phyloP scores from a whole-genome alignment of 2,888 invertebrate genomes.

The Eupithecia vulgata region DNA sequence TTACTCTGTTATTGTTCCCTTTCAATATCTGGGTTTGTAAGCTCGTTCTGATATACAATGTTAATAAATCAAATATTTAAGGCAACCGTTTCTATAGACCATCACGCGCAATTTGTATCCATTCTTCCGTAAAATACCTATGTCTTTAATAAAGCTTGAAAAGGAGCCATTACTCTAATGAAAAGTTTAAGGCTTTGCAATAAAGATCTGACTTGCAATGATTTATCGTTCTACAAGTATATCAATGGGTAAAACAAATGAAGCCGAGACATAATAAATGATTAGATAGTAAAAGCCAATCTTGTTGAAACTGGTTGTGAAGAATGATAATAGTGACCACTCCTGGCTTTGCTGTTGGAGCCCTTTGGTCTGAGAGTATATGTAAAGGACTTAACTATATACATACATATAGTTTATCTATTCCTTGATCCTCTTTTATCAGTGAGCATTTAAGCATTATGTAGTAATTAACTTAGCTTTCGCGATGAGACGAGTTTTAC shows the following conservation, averaged over 20 bases:
- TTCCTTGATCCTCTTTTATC: neutral
- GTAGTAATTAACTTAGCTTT: no score
- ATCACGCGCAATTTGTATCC: neutral
- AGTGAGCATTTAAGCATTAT: neutral
- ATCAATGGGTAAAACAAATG: neutral
- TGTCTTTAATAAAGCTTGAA: neutral
- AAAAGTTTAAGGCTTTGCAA: constrained; percentile 6
- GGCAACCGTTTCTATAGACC: neutral
- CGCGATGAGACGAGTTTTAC: no score
- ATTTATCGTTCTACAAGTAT: constrained; percentile 12
- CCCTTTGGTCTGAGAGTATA: neutral
- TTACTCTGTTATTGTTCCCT: neutral
- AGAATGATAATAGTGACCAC: neutral
- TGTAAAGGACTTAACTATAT: neutral
- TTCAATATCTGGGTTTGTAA: neutral
- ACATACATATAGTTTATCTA: neutral
- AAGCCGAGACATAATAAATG: neutral
- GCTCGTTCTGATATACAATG: neutral
- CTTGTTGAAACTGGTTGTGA: neutral
- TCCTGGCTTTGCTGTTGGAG: neutral
- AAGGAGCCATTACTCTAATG: constrained; percentile 7
- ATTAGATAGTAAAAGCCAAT: no score
- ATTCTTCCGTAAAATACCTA: constrained; percentile 1
- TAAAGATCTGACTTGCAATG: neutral
- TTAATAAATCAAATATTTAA: neutral